Evolutionary conservation across 35 echinoderm and acorn worm species (phyloP).

Genomic region (Patiria miniata): DNA sequence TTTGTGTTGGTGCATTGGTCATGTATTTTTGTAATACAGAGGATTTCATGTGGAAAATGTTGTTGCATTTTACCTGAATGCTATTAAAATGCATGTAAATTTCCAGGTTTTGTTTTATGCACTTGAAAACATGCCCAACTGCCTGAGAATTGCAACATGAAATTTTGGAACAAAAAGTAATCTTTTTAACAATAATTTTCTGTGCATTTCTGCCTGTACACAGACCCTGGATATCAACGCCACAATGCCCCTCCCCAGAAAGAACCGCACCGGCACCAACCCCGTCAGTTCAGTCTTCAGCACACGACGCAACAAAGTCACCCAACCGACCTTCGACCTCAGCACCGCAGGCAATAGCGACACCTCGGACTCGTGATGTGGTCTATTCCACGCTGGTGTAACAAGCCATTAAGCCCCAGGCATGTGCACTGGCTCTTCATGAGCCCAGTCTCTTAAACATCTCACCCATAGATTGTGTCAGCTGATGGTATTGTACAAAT

Average conservation of each 20-base stretch:
- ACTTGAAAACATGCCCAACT: too few relatives aligned
- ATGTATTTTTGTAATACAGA: too few relatives aligned
- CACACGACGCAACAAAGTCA: slow-evolving; percentile 2
- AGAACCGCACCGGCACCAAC: slow-evolving; percentile 44
- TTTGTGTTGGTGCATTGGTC: too few relatives aligned
- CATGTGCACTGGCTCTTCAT: not conserved
- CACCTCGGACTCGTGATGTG: not conserved
- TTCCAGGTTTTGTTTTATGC: too few relatives aligned
- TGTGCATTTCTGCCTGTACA: not conserved
- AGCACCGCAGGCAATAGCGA: not conserved
- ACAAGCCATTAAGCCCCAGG: not conserved
- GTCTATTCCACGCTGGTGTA: not conserved
- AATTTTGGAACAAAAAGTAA: too few relatives aligned
- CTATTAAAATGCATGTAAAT: too few relatives aligned
- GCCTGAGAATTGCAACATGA: too few relatives aligned
- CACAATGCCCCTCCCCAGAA: slow-evolving; percentile 88
- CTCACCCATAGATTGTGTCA: too few relatives aligned
- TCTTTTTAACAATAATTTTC: not conserved
- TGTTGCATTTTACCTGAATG: too few relatives aligned
- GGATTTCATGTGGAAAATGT: too few relatives aligned
- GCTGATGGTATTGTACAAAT: too few relatives aligned
- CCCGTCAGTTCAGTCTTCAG: not conserved
- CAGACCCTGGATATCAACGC: slow-evolving; percentile 90
- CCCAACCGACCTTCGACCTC: not conserved
- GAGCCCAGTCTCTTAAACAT: too few relatives aligned